A percentile compares a stretch with the other conserved stretches of the same genome.
Conservation (phyloP, 2,797 vertebrate species). For the Threskiornis aethiopicus region DNA sequence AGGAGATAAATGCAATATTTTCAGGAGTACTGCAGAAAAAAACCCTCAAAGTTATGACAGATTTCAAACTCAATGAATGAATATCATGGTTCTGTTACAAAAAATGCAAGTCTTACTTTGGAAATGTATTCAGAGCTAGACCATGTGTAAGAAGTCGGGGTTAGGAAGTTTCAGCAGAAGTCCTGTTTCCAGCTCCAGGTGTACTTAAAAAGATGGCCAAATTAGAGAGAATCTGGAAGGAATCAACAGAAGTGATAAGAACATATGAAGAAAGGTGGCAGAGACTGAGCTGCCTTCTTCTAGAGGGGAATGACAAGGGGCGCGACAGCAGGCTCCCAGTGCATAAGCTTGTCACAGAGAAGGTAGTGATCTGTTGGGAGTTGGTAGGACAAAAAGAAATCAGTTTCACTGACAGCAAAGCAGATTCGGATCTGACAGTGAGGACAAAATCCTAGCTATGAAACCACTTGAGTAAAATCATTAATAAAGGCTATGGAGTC, state of each 20-base stretch:
- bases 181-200: background rate
- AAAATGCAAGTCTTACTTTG: background rate
- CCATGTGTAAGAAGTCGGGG: background rate
- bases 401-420: background rate
- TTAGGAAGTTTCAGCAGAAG: background rate
- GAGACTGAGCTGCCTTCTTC: background rate
- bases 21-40: background rate
- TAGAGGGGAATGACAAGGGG: background rate
- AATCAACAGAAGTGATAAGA: background rate
- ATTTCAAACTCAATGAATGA: background rate
- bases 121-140: background rate
- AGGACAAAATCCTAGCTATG: background rate
- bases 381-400: background rate
- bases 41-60: background rate
- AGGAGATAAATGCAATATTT: background rate
- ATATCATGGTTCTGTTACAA: background rate
- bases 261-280: background rate
- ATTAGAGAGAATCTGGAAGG: background rate
- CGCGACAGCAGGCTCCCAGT: background rate
- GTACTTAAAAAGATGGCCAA: background rate
- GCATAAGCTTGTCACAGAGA: background rate
- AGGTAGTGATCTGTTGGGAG: background rate
- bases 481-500: background rate
- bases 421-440: background rate
- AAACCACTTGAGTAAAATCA: background rate